Conservation (phyloP, 2,888 invertebrate species). For the Rhabditoides inermis region DNA sequence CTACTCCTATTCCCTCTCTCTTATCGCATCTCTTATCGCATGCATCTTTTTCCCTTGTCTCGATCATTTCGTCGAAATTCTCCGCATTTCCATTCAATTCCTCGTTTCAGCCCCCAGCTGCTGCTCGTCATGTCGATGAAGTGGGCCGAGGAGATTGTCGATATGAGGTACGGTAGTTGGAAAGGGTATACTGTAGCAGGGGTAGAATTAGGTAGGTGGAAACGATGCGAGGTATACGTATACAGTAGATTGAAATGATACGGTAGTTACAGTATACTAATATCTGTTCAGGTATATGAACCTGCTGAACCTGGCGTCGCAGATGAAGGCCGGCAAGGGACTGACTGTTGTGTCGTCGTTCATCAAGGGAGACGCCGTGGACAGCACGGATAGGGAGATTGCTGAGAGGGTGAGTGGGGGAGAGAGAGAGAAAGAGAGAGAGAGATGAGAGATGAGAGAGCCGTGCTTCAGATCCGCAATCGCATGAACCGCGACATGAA, state of each 20-base stretch:
- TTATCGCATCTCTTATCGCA: background rate
- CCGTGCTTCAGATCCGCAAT: conserved; percentile 27
- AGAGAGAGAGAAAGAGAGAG: background rate
- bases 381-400: background rate
- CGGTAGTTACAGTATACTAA: background rate
- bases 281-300: conserved; percentile 57
- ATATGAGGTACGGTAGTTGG: conserved; percentile 23
- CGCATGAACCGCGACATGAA: conserved; percentile 62
- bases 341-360: conserved; percentile 84
- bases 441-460: background rate
- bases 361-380: conserved; percentile 54
- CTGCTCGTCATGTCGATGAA: conserved; percentile 73
- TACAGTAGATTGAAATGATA: too few relatives aligned
- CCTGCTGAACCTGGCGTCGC: conserved; percentile 85
- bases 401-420: too few relatives aligned
- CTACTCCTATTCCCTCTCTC: background rate
- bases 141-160: conserved; percentile 61
- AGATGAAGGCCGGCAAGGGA: conserved; percentile 75
- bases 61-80: background rate
- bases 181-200: too few relatives aligned
- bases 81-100: background rate
- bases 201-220: background rate
- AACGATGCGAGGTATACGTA: background rate
- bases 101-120: conserved; percentile 75
- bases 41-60: too few relatives aligned